Conservation (phyloP, 1,140 invertebrate species). For the Drosophila auraria region DNA sequence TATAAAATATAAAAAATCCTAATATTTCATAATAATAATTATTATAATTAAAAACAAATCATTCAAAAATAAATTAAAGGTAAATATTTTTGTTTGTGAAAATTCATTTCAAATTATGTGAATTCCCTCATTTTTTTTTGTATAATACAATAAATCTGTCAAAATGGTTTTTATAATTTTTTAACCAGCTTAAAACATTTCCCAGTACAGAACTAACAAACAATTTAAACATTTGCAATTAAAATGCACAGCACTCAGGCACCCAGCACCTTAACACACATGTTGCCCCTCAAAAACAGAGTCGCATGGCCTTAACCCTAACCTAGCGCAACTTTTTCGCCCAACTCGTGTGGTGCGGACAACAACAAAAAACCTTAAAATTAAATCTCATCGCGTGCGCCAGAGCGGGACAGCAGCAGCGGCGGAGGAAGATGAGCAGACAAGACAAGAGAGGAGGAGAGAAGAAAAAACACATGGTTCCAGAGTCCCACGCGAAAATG, state of each 20-base stretch:
- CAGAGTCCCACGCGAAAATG: slow-evolving; percentile 41
- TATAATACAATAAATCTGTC: not conserved
- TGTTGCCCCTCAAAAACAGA: slow-evolving; percentile 24
- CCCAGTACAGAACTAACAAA: not conserved
- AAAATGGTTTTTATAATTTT: too few species aligned
- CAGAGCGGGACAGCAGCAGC: slow-evolving; percentile 16
- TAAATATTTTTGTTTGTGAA: not conserved
- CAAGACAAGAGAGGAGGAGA: not conserved
- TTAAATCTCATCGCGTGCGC: slow-evolving; percentile 6
- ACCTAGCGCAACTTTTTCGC: slow-evolving; percentile 65
- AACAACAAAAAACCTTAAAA: slow-evolving; percentile 15
- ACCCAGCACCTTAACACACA: slow-evolving; percentile 32
- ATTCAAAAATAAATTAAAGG: not conserved
- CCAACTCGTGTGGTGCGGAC: slow-evolving; percentile 36
- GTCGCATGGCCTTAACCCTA: slow-evolving; percentile 76
- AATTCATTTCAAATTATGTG: too few species aligned
- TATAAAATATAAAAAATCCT: too few species aligned
- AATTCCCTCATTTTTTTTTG: too few species aligned
- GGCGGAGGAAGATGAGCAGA: not conserved
- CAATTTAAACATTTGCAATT: not conserved
- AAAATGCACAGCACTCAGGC: not conserved
- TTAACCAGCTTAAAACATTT: not conserved
- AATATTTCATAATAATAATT: too few species aligned
- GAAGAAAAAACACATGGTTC: slow-evolving; percentile 41
- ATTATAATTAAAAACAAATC: too few species aligned